Percentiles rank a stretch among this genome's conserved stretches.
Evolutionary conservation across 2,888 invertebrate species (phyloP).

Genomic region (Orchesellides sinensis): DNA sequence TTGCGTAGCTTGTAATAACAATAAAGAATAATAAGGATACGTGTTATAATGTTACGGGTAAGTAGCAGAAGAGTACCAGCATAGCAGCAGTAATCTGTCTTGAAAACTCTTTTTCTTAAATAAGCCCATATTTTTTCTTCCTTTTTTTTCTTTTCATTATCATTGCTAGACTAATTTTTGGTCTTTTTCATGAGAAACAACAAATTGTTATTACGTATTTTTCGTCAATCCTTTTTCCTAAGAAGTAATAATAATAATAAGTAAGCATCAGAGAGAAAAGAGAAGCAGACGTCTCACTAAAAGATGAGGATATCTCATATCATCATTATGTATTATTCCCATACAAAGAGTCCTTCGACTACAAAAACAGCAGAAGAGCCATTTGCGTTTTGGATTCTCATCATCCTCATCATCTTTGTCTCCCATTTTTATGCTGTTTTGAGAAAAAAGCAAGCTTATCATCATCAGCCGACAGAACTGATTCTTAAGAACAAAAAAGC

Average conservation of each 20-base stretch:
- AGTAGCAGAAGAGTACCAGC: not conserved
- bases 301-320: slow-evolving; percentile 29
- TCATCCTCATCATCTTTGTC: slow-evolving; percentile 38
- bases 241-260: slow-evolving; percentile 56
- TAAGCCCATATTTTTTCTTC: slow-evolving; percentile 9
- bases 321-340: slow-evolving; percentile 34
- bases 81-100: slow-evolving; percentile 12
- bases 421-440: slow-evolving; percentile 48
- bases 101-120: slow-evolving; percentile 21
- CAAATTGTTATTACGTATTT: slow-evolving; percentile 62
- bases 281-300: slow-evolving; percentile 47
- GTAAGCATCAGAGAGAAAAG: not conserved
- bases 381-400: slow-evolving; percentile 42
- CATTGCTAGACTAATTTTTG: slow-evolving; percentile 54
- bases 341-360: slow-evolving; percentile 1
- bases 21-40: slow-evolving; percentile 10
- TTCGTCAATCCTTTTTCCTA: slow-evolving; percentile 57
- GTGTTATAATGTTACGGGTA: not conserved
- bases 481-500: slow-evolving; percentile 21
- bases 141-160: slow-evolving; percentile 28
- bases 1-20: slow-evolving; percentile 10
- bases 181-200: slow-evolving; percentile 54
- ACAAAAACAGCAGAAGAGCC: not conserved
- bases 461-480: slow-evolving; percentile 42
- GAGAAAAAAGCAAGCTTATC: slow-evolving; percentile 47